These are phyloP conservation scores for Agonopterix subpropinquella DNA, from an alignment of 2,888 invertebrate species.

Conservation along the genomic window DNA sequence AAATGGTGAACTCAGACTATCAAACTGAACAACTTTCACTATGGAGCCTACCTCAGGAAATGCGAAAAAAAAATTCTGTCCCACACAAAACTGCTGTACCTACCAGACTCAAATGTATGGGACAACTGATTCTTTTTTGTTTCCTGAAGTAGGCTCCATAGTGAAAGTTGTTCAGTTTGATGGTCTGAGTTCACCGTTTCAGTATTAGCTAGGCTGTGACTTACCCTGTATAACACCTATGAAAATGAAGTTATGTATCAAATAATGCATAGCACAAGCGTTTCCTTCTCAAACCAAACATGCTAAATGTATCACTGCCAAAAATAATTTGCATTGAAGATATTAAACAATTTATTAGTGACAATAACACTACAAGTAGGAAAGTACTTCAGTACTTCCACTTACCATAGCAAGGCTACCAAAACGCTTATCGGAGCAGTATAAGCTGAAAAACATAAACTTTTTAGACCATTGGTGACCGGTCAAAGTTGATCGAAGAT, in stretches of 20 bases:
- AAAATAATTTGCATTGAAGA: constrained; percentile 20
- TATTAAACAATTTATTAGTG: constrained; percentile 8
- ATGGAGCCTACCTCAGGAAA: no score
- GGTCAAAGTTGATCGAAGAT: constrained; percentile 20
- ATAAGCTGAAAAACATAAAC: constrained; percentile 72
- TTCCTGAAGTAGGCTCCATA: no score
- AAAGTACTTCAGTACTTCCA: constrained; percentile 68
- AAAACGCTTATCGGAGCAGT: constrained; percentile 69
- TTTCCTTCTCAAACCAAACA: constrained; percentile 14
- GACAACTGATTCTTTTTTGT: no score
- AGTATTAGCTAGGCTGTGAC: no score
- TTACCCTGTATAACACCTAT: no score
- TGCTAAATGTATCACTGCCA: constrained; percentile 22
- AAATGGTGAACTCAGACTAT: no score
- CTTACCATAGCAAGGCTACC: constrained; percentile 69
- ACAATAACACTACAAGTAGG: constrained; percentile 42
- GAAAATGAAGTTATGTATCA: not conserved
- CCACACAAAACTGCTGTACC: no score
- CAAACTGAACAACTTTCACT: no score
- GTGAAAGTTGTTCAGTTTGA: no score
- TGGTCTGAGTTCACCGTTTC: no score
- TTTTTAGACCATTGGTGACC: constrained; percentile 49
- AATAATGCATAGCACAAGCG: constrained; percentile 10
- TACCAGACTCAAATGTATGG: no score
- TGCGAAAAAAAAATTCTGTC: no score